A percentile compares a stretch with the other conserved stretches of the same genome.
These are phyloP conservation scores for Palloptera scutellata DNA, from an alignment of 2,888 invertebrate species.

Conservation along the genomic window DNA sequence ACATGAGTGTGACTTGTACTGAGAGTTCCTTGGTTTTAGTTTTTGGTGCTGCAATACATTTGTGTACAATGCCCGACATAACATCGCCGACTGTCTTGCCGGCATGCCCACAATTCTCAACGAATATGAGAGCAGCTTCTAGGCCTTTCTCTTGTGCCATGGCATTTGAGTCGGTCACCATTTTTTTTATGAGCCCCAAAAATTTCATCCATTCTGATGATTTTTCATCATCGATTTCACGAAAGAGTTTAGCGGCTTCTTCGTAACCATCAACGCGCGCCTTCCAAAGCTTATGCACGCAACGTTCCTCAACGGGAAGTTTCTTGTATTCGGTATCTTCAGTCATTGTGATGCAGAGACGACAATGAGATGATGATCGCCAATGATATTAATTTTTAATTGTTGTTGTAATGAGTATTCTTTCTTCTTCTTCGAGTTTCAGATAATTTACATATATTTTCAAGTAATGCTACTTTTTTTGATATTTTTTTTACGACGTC, in stretches of 20 bases:
- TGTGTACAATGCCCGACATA: slow-evolving; percentile 84
- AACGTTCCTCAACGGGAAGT: slow-evolving; percentile 87
- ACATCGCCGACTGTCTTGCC: slow-evolving; percentile 91
- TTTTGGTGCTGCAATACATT: slow-evolving; percentile 92
- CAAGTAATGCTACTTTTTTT: not conserved
- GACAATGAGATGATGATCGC: not conserved
- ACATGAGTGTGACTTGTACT: slow-evolving; percentile 89
- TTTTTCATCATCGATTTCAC: slow-evolving; percentile 89
- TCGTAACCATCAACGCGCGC: slow-evolving; percentile 94
- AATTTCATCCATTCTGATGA: slow-evolving; percentile 94
- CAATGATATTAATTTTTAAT: not conserved
- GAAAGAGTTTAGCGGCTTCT: slow-evolving; percentile 88
- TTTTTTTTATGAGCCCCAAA: slow-evolving; percentile 89
- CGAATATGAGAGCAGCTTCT: slow-evolving; percentile 88
- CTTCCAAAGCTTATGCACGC: slow-evolving; percentile 95
- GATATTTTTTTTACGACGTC: slow-evolving; percentile 16
- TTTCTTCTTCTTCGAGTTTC: not conserved
- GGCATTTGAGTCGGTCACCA: slow-evolving; percentile 93
- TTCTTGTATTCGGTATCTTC: slow-evolving; percentile 89
- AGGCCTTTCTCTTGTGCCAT: slow-evolving; percentile 95
- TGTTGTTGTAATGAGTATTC: not conserved
- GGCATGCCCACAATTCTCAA: slow-evolving; percentile 88
- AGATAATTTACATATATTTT: not conserved
- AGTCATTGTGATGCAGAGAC: slow-evolving; percentile 69
- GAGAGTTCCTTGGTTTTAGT: slow-evolving; percentile 92